Conservation (phyloP, 2,797 vertebrate species). For the Neosilurus hyrtlii region DNA sequence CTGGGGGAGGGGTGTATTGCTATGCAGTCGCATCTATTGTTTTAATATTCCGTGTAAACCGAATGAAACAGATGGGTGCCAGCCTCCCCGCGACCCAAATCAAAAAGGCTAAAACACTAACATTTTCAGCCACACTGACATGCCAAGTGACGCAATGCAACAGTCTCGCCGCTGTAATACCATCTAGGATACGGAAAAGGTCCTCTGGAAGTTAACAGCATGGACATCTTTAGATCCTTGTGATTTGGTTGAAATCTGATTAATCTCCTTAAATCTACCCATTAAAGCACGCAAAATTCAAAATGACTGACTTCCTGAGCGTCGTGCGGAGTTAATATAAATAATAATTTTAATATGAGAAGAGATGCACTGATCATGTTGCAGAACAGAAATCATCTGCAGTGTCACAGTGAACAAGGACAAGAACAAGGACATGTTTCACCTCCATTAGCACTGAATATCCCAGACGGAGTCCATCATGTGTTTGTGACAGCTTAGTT, state of each 20-base stretch:
- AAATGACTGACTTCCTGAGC: neutral
- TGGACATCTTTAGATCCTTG: neutral
- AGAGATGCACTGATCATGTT: neutral
- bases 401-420: neutral
- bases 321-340: neutral
- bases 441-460: neutral
- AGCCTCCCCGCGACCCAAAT: too few relatives aligned
- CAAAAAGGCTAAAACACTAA: too few relatives aligned
- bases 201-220: neutral
- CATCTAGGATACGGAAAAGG: neutral
- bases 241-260: neutral
- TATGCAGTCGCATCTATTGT: too few relatives aligned
- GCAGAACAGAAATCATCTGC: neutral
- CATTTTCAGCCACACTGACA: too few relatives aligned
- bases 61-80: too few relatives aligned
- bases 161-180: neutral
- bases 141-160: too few relatives aligned
- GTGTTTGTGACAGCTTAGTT: constrained; percentile 35
- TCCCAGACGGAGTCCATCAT: constrained; percentile 9
- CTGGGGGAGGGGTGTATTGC: too few relatives aligned
- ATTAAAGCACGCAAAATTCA: neutral
- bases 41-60: too few relatives aligned
- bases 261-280: neutral
- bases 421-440: neutral
- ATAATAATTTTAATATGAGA: neutral